Conservation (phyloP, 2,888 invertebrate genomes). For the Lumbricus terrestris region DNA sequence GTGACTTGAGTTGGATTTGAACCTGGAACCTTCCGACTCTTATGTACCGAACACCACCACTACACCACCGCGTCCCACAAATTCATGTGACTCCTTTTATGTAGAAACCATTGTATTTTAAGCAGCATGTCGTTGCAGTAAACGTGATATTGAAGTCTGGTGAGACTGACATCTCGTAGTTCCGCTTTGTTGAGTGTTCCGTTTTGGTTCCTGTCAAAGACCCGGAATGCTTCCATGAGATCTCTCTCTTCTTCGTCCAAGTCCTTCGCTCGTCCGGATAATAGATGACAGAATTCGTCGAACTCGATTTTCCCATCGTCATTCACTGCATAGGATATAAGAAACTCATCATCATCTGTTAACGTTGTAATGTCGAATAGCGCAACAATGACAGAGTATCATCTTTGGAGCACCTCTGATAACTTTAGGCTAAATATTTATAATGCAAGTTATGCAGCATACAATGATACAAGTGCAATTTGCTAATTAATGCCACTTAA, state of each 20-base stretch:
- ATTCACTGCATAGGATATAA: neutral
- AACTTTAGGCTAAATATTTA: too few species aligned
- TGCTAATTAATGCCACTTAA: too few species aligned
- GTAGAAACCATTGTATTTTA: too few species aligned
- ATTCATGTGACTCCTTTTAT: too few species aligned
- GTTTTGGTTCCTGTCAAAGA: neutral
- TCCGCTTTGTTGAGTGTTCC: slow-evolving; percentile 3
- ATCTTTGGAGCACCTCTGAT: too few species aligned
- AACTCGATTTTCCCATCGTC: neutral
- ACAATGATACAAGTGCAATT: too few species aligned
- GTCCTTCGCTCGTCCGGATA: slow-evolving; percentile 3
- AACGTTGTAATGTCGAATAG: neutral
- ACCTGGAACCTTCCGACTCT: too few species aligned
- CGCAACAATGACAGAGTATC: neutral
- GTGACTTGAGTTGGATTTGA: too few species aligned
- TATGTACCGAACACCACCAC: too few species aligned
- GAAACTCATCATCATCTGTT: neutral
- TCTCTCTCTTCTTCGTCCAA: neutral
- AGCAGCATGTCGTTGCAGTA: too few species aligned
- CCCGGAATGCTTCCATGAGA: neutral
- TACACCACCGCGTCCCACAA: too few species aligned
- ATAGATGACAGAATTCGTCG: neutral
- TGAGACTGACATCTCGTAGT: neutral
- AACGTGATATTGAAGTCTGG: neutral
- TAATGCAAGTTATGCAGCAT: too few species aligned